Evolutionary conservation across 2,113 vertebrate genomes (phyloP).

Genomic region (Hydrolagus affinis): DNA sequence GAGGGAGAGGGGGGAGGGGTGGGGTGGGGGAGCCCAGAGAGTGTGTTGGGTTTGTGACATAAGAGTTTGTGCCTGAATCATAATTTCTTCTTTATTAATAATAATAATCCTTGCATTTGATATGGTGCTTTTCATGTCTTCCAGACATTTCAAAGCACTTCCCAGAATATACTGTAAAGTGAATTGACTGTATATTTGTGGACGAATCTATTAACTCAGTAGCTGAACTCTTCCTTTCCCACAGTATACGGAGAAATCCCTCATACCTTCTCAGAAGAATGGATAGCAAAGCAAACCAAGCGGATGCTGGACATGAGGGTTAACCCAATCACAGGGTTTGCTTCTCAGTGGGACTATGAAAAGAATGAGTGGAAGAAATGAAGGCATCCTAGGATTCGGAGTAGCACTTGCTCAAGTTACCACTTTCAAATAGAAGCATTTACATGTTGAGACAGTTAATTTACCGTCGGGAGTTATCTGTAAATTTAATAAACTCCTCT

Average conservation of each 20-base stretch:
- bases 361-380: slow-evolving; percentile 93
- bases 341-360: slow-evolving; percentile 85
- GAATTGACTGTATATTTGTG: no score
- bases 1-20: no score
- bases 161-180: no score
- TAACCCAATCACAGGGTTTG: slow-evolving; percentile 70
- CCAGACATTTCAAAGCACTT: no score
- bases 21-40: no score
- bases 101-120: no score
- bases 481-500: slow-evolving; percentile 61
- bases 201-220: no score
- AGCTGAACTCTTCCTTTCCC: background rate
- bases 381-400: slow-evolving; percentile 42
- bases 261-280: slow-evolving; percentile 68
- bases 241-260: slow-evolving; percentile 76
- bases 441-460: slow-evolving; percentile 58
- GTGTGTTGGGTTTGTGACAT: no score
- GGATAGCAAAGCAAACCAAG: slow-evolving; percentile 71
- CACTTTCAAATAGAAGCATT: slow-evolving; percentile 50
- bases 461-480: slow-evolving; percentile 53
- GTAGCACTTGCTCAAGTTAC: slow-evolving; percentile 38
- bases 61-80: no score
- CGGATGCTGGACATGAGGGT: slow-evolving; percentile 85
- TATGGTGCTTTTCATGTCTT: no score
- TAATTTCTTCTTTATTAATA: no score